Evolutionary conservation across 2,797 vertebrate genomes (phyloP), one percentile per base, ranked within the genome.

Genomic region (Peromyscus melanophrys): DNA sequence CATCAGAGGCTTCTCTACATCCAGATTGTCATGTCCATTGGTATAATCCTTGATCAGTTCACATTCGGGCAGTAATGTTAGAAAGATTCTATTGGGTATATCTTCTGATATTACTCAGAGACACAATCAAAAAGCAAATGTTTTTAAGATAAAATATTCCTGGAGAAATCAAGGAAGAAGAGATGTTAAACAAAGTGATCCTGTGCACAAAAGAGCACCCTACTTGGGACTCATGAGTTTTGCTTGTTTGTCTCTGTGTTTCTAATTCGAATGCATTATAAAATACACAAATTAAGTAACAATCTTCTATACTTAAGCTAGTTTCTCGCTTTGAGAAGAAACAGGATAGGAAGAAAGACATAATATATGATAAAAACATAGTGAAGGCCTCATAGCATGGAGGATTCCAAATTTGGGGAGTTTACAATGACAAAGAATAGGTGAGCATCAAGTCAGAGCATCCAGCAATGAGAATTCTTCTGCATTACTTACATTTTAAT

Each of bases 141-240:
- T 92, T 87, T 92, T 92, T 55, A 4, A 55, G n/a, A 75, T 9
- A 1, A 93, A 55, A 93, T 63, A 75, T 16, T 81, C 78, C 88
- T 63, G 8, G 25, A 82, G 21, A 81, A 27, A 82, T 37, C 12
- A 59, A 59, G 6, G 31, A 67, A 19, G 7, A 89, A 19, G 4
- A 92, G 25, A 73, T 43, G 17, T 80, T 75, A 55, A 82, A 31
- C 37, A 81, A 34, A 4, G 34, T 57, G 5, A 19, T 34, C 31
- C 8, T 37, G 23, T 17, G 31, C 11, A n/a, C 4, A 10, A 8
- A 63, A 25, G 6, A 78, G 12, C 63, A 7, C 34, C 61, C 6
- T 37, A 11, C 6, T 12, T 34, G 31, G 84, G 25, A 5, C 19
- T 29, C 27, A 49, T 61, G 59, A 65, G 34, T 27, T 90, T 84